Base-by-base conservation (phyloP, 2,797 vertebrate species). In the Liparis tanakae region DNA sequence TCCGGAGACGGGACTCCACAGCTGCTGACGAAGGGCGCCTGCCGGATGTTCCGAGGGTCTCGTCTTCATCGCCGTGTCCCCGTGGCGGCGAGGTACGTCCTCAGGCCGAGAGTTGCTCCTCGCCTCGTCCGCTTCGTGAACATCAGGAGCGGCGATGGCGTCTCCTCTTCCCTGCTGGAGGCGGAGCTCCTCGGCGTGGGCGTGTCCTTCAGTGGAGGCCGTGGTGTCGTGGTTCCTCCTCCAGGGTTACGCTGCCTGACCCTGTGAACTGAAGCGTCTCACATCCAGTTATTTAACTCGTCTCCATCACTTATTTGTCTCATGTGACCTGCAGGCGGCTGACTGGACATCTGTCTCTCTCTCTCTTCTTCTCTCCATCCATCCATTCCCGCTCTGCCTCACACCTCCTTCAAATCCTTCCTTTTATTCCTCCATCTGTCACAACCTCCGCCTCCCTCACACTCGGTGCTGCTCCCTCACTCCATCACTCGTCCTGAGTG, bases 341-440 rank as follows among this genome's bases (percentile, higher is more conserved):
- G 77, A 60, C 62, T 62, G 69, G 77, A 78, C 85, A 82, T 78
- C 68, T 85, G 76, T 85, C 79, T 78, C 74, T 9, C 50, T n/a
- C 1, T 65, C 41, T 60, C 18, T 56, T 53, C 57, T 66, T 74
- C 54, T 73, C 41, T 79, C 33, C 70, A 85, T 74, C 62, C 72
- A 77, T 78, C 76, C 86, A 84, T 86, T 90, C 56, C 64, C 80
- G 54, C 64, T 88, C 85, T 86, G 39, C 79, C 85, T 81, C 70
- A 62, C 54, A 76, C 55, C 69, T 65, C 83, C 82, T 81, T 75
- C 76, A 80, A 61, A 74, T 88, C 72, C 74, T 74, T 89, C 84
- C 83, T 81, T 80, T 88, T 75, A 81, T 76, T 84, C 84, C 84
- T 90, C 87, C 82, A 87, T 90, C 88, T 88, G 83, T 91, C 85